Conservation (phyloP, 2,888 invertebrate species). For the Melanotus villosus region DNA sequence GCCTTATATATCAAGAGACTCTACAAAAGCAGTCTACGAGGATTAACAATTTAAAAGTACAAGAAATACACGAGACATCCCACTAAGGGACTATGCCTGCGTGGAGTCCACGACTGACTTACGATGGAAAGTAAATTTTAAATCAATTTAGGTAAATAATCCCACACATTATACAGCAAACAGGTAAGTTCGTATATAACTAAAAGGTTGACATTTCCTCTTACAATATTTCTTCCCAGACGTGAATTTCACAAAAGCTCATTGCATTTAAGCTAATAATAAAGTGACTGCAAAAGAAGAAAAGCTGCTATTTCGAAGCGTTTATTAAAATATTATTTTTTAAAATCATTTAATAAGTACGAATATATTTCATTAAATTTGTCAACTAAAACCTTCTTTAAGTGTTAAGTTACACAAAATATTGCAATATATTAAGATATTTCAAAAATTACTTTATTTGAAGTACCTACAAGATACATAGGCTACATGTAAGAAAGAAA, state of each 20-base stretch:
- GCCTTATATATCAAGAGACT: slow-evolving; percentile 9
- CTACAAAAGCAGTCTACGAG: not conserved
- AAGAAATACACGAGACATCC: slow-evolving; percentile 12
- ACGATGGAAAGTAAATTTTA: slow-evolving; percentile 24
- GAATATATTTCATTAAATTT: no score
- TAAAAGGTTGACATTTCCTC: slow-evolving; percentile 17
- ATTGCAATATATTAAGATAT: no score
- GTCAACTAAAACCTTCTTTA: no score
- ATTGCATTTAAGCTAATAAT: not conserved
- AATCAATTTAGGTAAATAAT: slow-evolving; percentile 30
- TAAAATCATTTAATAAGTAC: no score
- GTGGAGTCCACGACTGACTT: slow-evolving; percentile 9
- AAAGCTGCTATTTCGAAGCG: no score
- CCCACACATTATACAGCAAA: not conserved
- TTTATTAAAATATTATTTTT: no score
- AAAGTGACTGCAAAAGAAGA: no score
- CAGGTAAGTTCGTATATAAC: slow-evolving; percentile 4
- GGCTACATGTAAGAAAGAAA: no score
- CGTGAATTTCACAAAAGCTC: not conserved
- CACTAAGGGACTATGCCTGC: slow-evolving; percentile 15
- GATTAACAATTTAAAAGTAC: slow-evolving; percentile 6
- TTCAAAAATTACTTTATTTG: no score
- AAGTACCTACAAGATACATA: no score
- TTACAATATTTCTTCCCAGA: not conserved
- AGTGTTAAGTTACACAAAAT: no score